These are phyloP conservation scores for Gadopsis marmoratus DNA, from an alignment of 2,797 vertebrate genomes.

Conservation along the genomic window DNA sequence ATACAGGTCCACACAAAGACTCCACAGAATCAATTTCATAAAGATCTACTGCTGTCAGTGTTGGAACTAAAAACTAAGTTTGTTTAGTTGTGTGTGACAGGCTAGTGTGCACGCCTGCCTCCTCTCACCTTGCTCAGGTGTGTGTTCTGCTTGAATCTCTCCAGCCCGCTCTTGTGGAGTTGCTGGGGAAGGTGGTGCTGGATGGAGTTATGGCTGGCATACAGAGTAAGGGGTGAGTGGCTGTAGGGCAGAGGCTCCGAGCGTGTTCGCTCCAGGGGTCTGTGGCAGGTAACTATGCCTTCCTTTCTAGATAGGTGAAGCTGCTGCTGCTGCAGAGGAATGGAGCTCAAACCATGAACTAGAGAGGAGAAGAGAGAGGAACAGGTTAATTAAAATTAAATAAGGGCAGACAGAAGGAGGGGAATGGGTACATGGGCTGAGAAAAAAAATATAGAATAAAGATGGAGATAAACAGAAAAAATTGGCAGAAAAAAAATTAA, in stretches of 20 bases:
- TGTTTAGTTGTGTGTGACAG: constrained; percentile 1
- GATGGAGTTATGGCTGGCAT: constrained; percentile 34
- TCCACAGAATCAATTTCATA: not conserved
- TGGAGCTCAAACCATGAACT: constrained; percentile 71
- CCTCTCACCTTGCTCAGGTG: constrained; percentile 74
- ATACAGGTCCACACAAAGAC: not conserved
- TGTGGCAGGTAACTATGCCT: constrained; percentile 80
- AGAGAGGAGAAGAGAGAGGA: constrained; percentile 11
- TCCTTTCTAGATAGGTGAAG: constrained; percentile 70
- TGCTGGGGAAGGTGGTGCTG: constrained; percentile 80
- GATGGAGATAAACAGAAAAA: not conserved
- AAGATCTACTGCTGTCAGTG: not conserved
- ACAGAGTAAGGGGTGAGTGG: constrained; percentile 75
- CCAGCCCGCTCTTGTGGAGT: constrained; percentile 83
- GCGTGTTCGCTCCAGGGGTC: constrained; percentile 89
- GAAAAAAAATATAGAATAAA: not conserved
- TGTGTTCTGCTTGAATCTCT: constrained; percentile 84
- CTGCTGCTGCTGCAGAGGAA: constrained; percentile 54
- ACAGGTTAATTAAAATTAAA: not conserved
- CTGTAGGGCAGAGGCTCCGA: constrained; percentile 93
- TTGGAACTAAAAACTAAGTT: not conserved
- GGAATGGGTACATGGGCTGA: too few species aligned
- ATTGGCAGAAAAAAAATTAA: not conserved
- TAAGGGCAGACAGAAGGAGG: not conserved
- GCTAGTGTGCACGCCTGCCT: not conserved